A percentile compares a stretch with the other conserved stretches of the same genome.
These are phyloP conservation scores for Cordilura impudica DNA, from an alignment of 2,888 invertebrate genomes.

Conservation along the genomic window DNA sequence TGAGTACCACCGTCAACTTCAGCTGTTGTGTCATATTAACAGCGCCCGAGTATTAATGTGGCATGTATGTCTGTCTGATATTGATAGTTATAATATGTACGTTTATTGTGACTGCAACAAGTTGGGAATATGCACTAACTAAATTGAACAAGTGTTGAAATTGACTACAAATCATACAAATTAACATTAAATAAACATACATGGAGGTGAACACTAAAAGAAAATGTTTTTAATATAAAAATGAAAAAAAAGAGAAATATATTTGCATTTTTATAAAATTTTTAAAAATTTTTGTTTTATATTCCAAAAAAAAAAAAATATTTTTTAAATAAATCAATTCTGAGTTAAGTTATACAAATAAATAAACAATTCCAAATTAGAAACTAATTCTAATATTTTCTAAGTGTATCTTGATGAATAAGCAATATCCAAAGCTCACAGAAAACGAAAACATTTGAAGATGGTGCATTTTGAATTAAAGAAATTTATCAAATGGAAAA, in stretches of 20 bases:
- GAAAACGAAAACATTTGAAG: not conserved
- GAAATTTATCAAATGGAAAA: constrained; percentile 46
- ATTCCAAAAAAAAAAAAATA: not conserved
- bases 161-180: constrained; percentile 37
- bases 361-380: no score
- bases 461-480: constrained; percentile 10
- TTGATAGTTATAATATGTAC: constrained; percentile 41
- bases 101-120: constrained; percentile 30
- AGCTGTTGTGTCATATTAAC: constrained; percentile 49
- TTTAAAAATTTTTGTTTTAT: not conserved
- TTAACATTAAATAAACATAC: constrained; percentile 13
- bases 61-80: constrained; percentile 24
- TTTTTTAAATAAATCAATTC: no score
- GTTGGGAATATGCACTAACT: constrained; percentile 27
- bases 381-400: not conserved
- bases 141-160: constrained; percentile 60
- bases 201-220: not conserved
- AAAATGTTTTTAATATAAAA: not conserved
- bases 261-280: no score
- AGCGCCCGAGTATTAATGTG: not conserved
- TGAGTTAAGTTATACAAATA: no score
- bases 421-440: not conserved
- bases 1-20: constrained; percentile 30
- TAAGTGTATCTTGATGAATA: not conserved
- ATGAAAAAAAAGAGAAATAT: no score